Evolutionary conservation across 64 coral and sea anemone species (phyloP).

Genomic region (Orbicella faveolata): DNA sequence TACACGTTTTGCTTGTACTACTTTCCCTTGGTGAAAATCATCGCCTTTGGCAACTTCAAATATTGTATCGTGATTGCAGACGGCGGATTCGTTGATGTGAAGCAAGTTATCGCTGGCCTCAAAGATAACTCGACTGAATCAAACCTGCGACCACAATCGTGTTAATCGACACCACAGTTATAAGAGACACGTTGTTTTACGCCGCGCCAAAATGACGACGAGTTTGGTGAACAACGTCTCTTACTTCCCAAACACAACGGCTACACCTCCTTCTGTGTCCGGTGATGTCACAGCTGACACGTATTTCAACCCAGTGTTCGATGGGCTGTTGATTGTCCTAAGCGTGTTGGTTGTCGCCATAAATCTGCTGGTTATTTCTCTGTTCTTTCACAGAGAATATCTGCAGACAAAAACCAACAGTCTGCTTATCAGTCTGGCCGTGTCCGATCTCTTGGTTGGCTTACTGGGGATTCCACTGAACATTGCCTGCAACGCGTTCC

Average conservation of each 20-base stretch:
- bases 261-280: not conserved
- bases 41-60: too few species aligned
- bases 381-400: constrained; percentile 81
- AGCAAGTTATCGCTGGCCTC: not conserved
- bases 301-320: constrained; percentile 42
- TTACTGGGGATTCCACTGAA: constrained; percentile 59
- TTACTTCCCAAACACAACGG: not conserved
- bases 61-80: too few species aligned
- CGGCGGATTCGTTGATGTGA: not conserved
- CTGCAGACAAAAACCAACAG: constrained; percentile 94
- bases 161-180: not conserved
- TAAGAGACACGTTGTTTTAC: not conserved
- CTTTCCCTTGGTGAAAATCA: too few species aligned
- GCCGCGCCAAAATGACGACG: not conserved
- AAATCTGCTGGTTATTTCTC: constrained; percentile 77
- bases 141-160: not conserved
- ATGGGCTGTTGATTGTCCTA: constrained; percentile 55
- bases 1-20: too few species aligned
- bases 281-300: not conserved
- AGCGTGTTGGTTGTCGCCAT: constrained; percentile 65
- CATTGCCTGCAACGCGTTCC: constrained; percentile 55
- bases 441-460: constrained; percentile 64
- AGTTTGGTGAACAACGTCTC: not conserved
- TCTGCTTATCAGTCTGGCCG: constrained; percentile 67
- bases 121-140: not conserved